Percentiles rank a stretch among this genome's conserved stretches.
phyloP scores from a whole-genome alignment of 2,797 vertebrate genomes.

The Emys orbicularis region DNA sequence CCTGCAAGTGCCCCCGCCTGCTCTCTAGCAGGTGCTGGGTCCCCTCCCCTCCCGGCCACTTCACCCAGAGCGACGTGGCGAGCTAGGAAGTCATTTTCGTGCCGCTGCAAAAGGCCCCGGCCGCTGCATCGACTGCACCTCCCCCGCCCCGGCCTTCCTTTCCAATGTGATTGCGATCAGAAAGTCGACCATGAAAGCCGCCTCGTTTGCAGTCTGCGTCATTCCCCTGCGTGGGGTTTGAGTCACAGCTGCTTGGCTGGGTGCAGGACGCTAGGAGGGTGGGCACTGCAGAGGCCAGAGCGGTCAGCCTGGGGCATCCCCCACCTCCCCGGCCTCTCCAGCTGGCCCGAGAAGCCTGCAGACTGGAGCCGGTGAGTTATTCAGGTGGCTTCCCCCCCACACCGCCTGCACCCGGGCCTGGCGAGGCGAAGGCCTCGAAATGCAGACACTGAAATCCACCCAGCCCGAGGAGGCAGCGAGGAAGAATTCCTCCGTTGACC shows the following conservation, averaged over 20 bases:
- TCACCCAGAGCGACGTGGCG: background rate
- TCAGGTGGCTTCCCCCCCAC: no score
- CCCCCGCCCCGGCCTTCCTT: background rate
- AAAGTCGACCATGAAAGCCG: background rate
- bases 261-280: background rate
- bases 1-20: conserved; percentile 91
- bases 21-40: conserved; percentile 92
- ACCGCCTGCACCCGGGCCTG: background rate
- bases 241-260: background rate
- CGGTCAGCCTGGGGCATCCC: no score
- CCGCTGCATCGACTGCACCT: background rate
- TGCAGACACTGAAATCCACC: background rate
- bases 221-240: background rate
- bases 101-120: background rate
- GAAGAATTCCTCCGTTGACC: background rate
- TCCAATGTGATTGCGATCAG: background rate
- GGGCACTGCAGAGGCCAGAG: background rate
- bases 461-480: background rate
- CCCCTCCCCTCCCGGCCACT: background rate
- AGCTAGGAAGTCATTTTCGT: background rate
- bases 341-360: background rate
- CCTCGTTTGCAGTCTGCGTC: background rate
- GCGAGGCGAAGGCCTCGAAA: background rate
- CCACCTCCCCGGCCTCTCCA: background rate
- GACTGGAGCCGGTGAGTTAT: background rate